Conservation (phyloP, 2,888 invertebrate species). For the Lasioglossum oenotherae region DNA sequence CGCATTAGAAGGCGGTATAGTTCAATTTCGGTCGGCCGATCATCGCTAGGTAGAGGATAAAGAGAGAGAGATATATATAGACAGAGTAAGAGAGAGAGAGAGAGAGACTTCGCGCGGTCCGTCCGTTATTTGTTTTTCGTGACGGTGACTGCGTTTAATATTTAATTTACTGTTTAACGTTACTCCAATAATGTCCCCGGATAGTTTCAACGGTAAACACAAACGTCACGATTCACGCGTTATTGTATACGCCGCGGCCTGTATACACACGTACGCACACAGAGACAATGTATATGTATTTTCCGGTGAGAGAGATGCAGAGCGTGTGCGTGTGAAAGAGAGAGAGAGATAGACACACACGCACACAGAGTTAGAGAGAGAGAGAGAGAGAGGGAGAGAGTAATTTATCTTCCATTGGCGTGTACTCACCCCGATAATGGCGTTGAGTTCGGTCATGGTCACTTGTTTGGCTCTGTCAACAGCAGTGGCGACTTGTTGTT, state of each 20-base stretch:
- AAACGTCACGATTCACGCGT: slow-evolving; percentile 28
- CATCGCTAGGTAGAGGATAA: not conserved
- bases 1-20: slow-evolving; percentile 31
- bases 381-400: slow-evolving; percentile 8
- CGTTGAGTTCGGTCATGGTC: slow-evolving; percentile 97
- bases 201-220: slow-evolving; percentile 43
- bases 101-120: not conserved
- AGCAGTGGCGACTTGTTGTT: slow-evolving; percentile 96
- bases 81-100: not conserved
- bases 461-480: slow-evolving; percentile 98
- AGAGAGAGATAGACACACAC: not conserved
- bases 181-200: slow-evolving; percentile 24
- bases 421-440: slow-evolving; percentile 95
- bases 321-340: not conserved
- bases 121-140: slow-evolving; percentile 38
- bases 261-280: not conserved
- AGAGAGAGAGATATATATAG: not conserved
- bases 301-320: not conserved
- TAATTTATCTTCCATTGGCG: slow-evolving; percentile 65
- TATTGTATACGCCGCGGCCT: not conserved
- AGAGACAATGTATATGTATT: not conserved
- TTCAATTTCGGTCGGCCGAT: slow-evolving; percentile 20
- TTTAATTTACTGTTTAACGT: slow-evolving; percentile 46
- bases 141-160: slow-evolving; percentile 37
- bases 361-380: no score